A percentile compares a stretch with the other conserved stretches of the same genome.
Conservation (phyloP, 2,797 vertebrate genomes). For the Protonibea diacanthus region DNA sequence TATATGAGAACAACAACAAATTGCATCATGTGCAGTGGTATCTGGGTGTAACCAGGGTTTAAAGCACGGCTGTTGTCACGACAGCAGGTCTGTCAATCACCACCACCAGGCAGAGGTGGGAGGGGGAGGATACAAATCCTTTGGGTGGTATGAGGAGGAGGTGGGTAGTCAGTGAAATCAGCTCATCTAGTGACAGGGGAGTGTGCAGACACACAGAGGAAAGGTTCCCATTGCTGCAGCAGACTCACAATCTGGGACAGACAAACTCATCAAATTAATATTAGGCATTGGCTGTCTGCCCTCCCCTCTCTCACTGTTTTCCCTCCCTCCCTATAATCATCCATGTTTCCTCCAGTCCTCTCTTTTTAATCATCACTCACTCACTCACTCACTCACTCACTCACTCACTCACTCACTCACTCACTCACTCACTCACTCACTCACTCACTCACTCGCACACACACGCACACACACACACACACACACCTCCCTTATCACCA, state of each 20-base stretch:
- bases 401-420: neutral
- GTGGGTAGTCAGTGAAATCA: constrained; percentile 26
- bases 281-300: constrained; percentile 54
- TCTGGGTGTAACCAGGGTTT: constrained; percentile 24
- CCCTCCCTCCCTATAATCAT: constrained; percentile 62
- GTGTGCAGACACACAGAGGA: constrained; percentile 10
- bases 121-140: constrained; percentile 44
- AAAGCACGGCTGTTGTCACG: constrained; percentile 21
- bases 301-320: constrained; percentile 27
- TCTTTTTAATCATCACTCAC: constrained; percentile 66
- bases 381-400: neutral
- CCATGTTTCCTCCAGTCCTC: constrained; percentile 49
- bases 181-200: constrained; percentile 29
- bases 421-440: neutral
- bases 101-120: constrained; percentile 2
- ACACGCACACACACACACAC: neutral
- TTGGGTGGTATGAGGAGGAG: constrained; percentile 19
- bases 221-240: constrained; percentile 6
- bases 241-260: constrained; percentile 64
- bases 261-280: constrained; percentile 74
- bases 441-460: neutral
- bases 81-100: constrained; percentile 51
- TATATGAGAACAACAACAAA: neutral
- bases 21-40: neutral
- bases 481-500: constrained; percentile 18